Evolutionary conservation across 2,797 vertebrate species (phyloP), one percentile per base, ranked within the genome.

Genomic region (Chaunax sp.): DNA sequence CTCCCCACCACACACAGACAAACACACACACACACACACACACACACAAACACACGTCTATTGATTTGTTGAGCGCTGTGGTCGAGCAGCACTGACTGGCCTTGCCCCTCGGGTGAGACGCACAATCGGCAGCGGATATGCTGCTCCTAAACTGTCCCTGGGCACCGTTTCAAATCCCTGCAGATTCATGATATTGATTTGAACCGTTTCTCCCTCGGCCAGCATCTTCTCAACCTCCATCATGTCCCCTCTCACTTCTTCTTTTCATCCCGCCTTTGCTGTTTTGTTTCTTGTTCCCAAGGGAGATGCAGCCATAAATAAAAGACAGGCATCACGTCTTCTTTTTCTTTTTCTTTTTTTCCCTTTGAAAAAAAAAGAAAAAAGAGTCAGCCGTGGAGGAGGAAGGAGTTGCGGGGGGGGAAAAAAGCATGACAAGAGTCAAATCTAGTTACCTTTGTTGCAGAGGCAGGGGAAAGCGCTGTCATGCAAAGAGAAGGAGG

Each of bases 161-260:
- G 85, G 85, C 84, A 77, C 77, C 61, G 6, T 86, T 90, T 92
- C 73, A 84, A 83, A 87, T 86, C 89, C 87, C 83, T 30, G 49
- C 19, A 83, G 87, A 88, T 87, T 88, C 69, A 69, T 58, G 53
- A 63, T 90, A 93, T 93, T 77, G 84, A 93, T 92, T 86, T 63
- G 63, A 84, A 65, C 28, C 30, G 51, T 87, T 88, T 83, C 73
- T 82, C 77, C 62, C 52, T 70, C 71, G 43, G 54, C 83, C 58
- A 45, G 59, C 28, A 6, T 81, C 80, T 78, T 69, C 85, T 81
- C 74, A 68, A 77, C 81, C 82, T 81, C 78, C 71, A 76, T 78
- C 83, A 85, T 81, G 73, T 85, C 77, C 72, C 74, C 59, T 80
- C 78, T 69, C 18, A 19, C 62, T 75, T 68, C 69, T 80, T 82